A percentile compares a stretch with the other conserved stretches of the same genome.
Evolutionary conservation across 2,888 invertebrate genomes (phyloP).

Genomic region (Agrotis puta): DNA sequence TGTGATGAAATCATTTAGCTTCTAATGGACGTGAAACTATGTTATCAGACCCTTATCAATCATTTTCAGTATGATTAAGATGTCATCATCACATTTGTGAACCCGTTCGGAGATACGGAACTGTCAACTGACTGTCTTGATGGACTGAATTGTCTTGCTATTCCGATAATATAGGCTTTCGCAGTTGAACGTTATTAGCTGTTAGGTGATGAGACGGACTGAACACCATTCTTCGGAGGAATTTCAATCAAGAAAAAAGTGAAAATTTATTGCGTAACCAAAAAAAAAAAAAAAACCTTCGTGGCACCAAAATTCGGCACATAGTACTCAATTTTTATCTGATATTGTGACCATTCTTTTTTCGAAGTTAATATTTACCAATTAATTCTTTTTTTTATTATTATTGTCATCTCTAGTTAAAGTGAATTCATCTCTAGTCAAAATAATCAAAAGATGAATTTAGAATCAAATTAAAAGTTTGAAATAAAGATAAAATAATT

Average conservation of each 20-base stretch:
- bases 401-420: too few species aligned
- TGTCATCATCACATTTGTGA: conserved; percentile 20
- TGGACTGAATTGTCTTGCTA: background rate
- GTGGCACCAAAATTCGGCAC: too few species aligned
- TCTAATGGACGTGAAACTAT: conserved; percentile 30
- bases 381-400: too few species aligned
- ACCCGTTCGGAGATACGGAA: background rate
- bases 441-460: too few species aligned
- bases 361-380: too few species aligned
- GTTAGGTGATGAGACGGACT: background rate
- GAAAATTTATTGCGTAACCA: conserved; percentile 5
- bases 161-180: background rate
- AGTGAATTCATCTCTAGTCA: too few species aligned
- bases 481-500: too few species aligned
- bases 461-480: too few species aligned
- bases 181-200: background rate
- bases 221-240: background rate
- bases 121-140: background rate
- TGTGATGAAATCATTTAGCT: conserved; percentile 45
- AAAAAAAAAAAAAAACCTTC: too few species aligned
- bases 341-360: too few species aligned
- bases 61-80: conserved; percentile 31
- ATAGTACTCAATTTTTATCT: too few species aligned
- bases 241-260: background rate
- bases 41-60: conserved; percentile 53